Percentiles rank a stretch among this genome's conserved stretches.
phyloP scores from a whole-genome alignment of 2,113 vertebrate species.

The Rousettus leschenaultii region DNA sequence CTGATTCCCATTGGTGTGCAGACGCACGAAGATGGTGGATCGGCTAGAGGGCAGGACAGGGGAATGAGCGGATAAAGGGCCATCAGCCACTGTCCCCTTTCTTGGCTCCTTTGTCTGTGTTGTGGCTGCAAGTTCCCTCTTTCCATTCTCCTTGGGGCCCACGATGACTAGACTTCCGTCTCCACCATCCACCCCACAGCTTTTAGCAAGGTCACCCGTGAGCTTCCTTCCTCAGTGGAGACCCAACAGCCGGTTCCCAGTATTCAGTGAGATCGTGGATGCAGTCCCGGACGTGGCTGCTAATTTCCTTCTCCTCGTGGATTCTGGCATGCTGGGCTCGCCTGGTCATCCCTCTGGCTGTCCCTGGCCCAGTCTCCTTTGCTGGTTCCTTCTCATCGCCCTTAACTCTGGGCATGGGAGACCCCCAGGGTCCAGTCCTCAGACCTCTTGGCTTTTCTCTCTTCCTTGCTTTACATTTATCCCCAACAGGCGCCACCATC shows the following conservation, averaged over 20 bases:
- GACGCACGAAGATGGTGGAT: slow-evolving; percentile 93
- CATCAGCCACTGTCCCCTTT: background rate
- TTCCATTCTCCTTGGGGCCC: background rate
- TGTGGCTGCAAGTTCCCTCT: background rate
- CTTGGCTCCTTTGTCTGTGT: background rate
- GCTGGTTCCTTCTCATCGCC: background rate
- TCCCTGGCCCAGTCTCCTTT: background rate
- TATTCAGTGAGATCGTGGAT: fast-evolving
- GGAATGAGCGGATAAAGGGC: background rate
- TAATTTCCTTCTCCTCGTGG: background rate
- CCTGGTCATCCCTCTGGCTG: background rate
- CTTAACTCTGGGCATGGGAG: background rate
- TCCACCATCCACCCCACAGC: background rate
- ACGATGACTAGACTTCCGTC: background rate
- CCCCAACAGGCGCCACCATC: fast-evolving
- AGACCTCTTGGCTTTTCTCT: background rate
- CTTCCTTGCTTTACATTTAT: background rate
- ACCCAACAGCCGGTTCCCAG: fast-evolving
- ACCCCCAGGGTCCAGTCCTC: background rate
- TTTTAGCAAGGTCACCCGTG: background rate
- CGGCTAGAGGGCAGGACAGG: slow-evolving; percentile 81
- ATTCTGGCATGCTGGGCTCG: background rate
- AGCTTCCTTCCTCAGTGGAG: background rate
- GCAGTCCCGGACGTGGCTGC: fast-evolving
- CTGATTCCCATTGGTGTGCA: slow-evolving; percentile 92